phyloP scores from a whole-genome alignment of 2,797 vertebrate genomes.

The Ptychadena robeensis region DNA sequence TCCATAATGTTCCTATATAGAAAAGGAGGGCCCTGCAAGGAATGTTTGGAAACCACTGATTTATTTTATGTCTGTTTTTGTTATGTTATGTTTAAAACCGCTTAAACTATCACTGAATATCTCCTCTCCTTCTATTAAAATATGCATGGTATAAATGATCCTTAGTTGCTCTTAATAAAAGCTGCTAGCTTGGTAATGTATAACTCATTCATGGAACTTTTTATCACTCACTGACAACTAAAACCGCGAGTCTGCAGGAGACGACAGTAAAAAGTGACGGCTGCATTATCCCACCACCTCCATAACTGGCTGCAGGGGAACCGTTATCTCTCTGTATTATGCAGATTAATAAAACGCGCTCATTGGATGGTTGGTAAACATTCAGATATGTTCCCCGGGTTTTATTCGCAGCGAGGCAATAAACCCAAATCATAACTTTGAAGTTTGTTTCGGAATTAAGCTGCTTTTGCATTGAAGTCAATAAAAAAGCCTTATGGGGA shows the following conservation, averaged over 20 bases:
- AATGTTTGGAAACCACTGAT: too few relatives aligned
- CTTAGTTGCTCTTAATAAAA: not conserved
- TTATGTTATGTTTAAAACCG: too few relatives aligned
- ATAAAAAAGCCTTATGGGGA: too few relatives aligned
- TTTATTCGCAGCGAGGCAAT: not conserved
- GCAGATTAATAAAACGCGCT: not conserved
- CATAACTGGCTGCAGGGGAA: not conserved
- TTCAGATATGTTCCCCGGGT: not conserved
- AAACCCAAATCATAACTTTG: not conserved
- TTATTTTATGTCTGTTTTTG: too few relatives aligned
- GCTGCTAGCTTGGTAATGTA: not conserved
- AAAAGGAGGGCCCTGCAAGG: too few relatives aligned
- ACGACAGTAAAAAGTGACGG: constrained; percentile 10
- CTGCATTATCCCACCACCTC: not conserved
- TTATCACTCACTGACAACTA: constrained; percentile 13
- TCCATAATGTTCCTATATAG: too few relatives aligned
- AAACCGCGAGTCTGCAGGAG: not conserved
- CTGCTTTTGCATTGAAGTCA: too few relatives aligned
- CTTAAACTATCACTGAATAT: too few relatives aligned
- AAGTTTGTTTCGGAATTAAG: too few relatives aligned
- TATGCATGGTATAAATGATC: too few relatives aligned
- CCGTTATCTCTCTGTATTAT: not conserved
- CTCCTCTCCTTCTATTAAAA: too few relatives aligned
- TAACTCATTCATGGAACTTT: not conserved
- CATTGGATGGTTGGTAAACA: not conserved